Evolutionary conservation across 2,797 vertebrate species (phyloP).

Genomic region (Pantherophis alleghaniensis): DNA sequence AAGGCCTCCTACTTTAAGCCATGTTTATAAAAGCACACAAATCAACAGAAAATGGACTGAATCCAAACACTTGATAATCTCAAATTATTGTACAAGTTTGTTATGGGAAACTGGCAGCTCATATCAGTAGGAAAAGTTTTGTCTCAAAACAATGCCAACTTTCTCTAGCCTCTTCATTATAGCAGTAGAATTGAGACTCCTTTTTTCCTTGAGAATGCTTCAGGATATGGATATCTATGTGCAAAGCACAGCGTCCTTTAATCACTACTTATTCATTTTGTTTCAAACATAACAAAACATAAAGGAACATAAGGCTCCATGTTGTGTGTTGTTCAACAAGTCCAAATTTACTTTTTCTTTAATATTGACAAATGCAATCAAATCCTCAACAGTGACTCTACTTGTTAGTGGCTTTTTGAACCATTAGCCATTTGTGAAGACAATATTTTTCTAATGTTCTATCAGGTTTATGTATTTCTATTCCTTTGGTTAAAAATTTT

Average conservation of each 20-base stretch:
- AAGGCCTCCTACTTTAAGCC: neutral
- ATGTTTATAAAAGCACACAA: neutral
- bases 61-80: neutral
- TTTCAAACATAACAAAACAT: constrained; percentile 17
- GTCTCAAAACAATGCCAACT: neutral
- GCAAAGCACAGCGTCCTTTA: constrained; percentile 7
- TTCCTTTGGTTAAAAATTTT: constrained; percentile 4
- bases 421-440: constrained; percentile 48
- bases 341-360: constrained; percentile 37
- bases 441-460: constrained; percentile 46
- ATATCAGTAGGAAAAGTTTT: neutral
- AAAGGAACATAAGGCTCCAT: constrained; percentile 6
- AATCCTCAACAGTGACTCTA: constrained; percentile 32
- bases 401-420: constrained; percentile 48
- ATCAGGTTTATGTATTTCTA: constrained; percentile 14
- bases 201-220: neutral
- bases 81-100: neutral
- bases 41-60: neutral
- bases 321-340: neutral
- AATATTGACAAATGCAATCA: constrained; percentile 54
- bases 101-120: neutral
- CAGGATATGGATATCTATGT: neutral
- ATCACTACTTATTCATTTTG: constrained; percentile 52
- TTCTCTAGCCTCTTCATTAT: neutral
- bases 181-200: neutral